phyloP scores from a whole-genome alignment of 2,113 vertebrate species.

The Thryonomys swinderianus region DNA sequence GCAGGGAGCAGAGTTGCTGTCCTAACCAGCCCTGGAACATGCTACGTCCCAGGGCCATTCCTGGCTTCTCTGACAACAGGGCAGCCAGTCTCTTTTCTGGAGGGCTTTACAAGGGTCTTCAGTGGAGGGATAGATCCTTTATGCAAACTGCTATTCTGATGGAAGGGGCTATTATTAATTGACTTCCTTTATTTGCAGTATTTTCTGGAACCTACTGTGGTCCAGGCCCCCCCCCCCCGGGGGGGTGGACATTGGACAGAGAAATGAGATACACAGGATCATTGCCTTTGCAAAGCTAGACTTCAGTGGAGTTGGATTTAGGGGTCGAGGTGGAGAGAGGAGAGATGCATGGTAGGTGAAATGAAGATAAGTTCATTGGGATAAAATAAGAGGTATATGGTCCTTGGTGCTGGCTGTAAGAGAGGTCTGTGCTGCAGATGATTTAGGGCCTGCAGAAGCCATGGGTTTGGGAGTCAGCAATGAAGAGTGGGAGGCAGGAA shows the following conservation, averaged over 20 bases:
- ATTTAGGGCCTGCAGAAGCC: background rate
- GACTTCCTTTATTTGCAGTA: background rate
- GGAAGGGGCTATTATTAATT: background rate
- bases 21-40: background rate
- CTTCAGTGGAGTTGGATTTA: background rate
- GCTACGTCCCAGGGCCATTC: background rate
- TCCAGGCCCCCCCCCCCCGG: background rate
- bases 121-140: background rate
- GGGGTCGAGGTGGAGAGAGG: background rate
- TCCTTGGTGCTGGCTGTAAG: background rate
- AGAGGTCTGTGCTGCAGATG: background rate
- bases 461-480: background rate
- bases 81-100: background rate
- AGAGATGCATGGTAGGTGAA: background rate
- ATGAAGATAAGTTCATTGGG: background rate
- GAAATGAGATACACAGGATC: background rate
- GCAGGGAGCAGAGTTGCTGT: background rate
- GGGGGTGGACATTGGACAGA: background rate
- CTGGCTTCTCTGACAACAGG: background rate
- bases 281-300: background rate
- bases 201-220: background rate
- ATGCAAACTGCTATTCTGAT: background rate
- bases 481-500: accelerated
- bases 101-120: no score
- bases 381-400: background rate